Base-by-base conservation (phyloP, 2,888 invertebrate genomes). In the Cerastis rubricosa region DNA sequence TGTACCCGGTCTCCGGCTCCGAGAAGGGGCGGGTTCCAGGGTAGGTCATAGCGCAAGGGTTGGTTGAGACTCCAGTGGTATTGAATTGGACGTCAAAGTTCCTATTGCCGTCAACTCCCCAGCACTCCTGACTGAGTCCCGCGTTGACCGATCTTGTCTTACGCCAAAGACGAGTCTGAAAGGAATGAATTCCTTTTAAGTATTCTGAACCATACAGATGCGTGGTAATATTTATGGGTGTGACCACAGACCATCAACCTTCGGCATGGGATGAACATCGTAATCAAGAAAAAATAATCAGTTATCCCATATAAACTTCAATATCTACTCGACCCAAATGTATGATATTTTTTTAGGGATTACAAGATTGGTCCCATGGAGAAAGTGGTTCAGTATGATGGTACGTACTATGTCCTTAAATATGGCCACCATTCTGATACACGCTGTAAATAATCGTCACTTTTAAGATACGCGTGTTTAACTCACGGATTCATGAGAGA, bases 41-140 rank as follows among this genome's bases (percentile, higher is more conserved):
- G 92, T 95, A 98, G 0, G 94, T 97, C 0, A 97, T 97, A 0
- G 91, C 86, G 89, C 98, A 98, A 0, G 95, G 97, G 76, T 94
- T 86, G 70, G 95, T 94, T 14, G 91, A 91, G 0, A 90, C 89
- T 7, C 97, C 94, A 6, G 96, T 97, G 97, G 98, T 98, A 83
- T 97, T 96, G 86, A 97, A 97, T 57, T 97, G 12, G 19, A 83
- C 67, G 51, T 97, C 98, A 88, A 98, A 98, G 93, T 98, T 98
- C 35, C 98, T 95, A 91, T 98, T 98, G 1, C 97, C 97, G 89
- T 98, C 98, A 0, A 97, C 97, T 8, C 98, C 98, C 9, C 90
- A 84, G 87, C 98, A 98, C 0, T 85, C 19, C 11, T 83, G 73
- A 2, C 87, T 85, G n/a, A 86, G 61, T 45, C 81, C 83, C 0